A percentile compares a stretch with the other conserved stretches of the same genome.
phyloP scores from a whole-genome alignment of 2,888 invertebrate genomes.

The Sipha maydis region DNA sequence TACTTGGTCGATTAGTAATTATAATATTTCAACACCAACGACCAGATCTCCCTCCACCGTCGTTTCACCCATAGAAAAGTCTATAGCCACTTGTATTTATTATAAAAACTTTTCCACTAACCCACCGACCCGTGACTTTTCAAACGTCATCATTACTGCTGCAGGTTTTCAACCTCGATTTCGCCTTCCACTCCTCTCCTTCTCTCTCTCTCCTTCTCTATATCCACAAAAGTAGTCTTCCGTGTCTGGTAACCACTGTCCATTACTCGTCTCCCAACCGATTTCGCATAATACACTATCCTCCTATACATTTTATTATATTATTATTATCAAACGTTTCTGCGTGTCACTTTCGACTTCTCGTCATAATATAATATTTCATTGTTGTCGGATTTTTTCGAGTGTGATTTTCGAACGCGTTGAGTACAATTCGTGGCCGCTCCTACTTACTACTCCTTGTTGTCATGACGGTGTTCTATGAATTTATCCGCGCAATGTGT shows the following conservation, averaged over 20 bases:
- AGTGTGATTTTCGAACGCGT: neutral
- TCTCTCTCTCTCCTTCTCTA: neutral
- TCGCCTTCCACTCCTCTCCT: no score
- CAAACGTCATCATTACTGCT: neutral
- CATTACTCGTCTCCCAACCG: neutral
- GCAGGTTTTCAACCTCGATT: neutral
- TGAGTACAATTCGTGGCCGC: neutral
- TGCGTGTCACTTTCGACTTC: conserved; percentile 13
- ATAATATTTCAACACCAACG: neutral
- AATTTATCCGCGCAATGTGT: no score
- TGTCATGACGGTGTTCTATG: no score
- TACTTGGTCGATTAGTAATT: neutral
- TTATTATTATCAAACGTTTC: neutral
- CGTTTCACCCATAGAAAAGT: neutral
- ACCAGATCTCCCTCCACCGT: neutral
- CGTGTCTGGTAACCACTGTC: no score
- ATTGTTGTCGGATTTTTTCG: neutral
- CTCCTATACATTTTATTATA: neutral
- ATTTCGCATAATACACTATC: neutral
- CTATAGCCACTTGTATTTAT: neutral
- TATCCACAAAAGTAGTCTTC: no score
- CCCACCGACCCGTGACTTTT: neutral
- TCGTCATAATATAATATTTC: neutral
- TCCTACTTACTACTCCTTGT: neutral
- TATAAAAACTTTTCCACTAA: neutral